A percentile compares a stretch with the other conserved stretches of the same genome.
phyloP scores from a whole-genome alignment of 2,888 invertebrate genomes.

The Drosophila siamana region DNA sequence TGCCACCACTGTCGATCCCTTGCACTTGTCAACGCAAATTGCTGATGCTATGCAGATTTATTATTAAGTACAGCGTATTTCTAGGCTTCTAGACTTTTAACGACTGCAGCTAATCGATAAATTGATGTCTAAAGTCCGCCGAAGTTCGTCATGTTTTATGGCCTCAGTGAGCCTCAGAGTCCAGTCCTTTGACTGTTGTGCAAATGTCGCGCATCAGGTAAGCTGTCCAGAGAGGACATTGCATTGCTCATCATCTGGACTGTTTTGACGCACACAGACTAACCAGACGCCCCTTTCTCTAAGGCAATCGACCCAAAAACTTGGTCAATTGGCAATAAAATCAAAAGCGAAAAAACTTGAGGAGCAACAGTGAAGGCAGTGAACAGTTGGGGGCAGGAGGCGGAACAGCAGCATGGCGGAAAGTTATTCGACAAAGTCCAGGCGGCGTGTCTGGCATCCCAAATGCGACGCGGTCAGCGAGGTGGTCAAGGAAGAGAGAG shows the following conservation, averaged over 20 bases:
- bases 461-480: constrained; percentile 51
- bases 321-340: constrained; percentile 82
- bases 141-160: constrained; percentile 55
- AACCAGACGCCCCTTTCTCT: constrained; percentile 2
- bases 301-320: constrained; percentile 68
- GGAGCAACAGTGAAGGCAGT: constrained; percentile 60
- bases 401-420: constrained; percentile 27
- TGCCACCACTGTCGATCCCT: too few relatives aligned
- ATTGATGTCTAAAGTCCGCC: constrained; percentile 17
- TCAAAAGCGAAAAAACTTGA: constrained; percentile 74
- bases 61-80: too few relatives aligned
- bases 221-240: constrained; percentile 29
- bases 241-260: constrained; percentile 62
- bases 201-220: constrained; percentile 60
- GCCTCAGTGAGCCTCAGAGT: constrained; percentile 40
- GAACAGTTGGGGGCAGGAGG: constrained; percentile 32
- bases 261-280: constrained; percentile 16
- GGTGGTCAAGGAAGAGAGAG: background rate
- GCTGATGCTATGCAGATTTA: too few relatives aligned
- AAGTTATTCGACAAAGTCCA: constrained; percentile 75
- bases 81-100: too few relatives aligned
- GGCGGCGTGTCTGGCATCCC: constrained; percentile 75
- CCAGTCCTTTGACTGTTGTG: constrained; percentile 3
- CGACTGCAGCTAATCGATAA: constrained; percentile 39
- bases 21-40: too few relatives aligned